phyloP scores from a whole-genome alignment of 2,888 invertebrate genomes.

The Panzeria rudis region DNA sequence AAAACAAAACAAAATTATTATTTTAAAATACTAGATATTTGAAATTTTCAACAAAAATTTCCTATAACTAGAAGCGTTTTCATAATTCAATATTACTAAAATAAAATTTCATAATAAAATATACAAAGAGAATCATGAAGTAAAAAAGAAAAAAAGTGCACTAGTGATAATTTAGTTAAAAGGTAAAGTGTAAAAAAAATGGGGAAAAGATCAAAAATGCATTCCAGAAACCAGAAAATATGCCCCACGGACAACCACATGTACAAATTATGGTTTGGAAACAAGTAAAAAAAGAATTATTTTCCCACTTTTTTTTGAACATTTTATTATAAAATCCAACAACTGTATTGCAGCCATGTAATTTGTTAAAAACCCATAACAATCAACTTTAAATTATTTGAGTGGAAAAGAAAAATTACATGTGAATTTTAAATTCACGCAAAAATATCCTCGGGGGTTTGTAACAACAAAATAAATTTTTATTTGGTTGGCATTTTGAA shows the following conservation, averaged over 20 bases:
- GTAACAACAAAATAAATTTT: neutral
- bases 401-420: slow-evolving; percentile 28
- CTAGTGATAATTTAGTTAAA: slow-evolving; percentile 70
- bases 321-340: slow-evolving; percentile 32
- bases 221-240: slow-evolving; percentile 52
- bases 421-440: slow-evolving; percentile 46
- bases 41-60: slow-evolving; percentile 9
- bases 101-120: slow-evolving; percentile 59
- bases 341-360: slow-evolving; percentile 45
- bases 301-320: neutral
- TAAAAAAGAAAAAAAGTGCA: neutral
- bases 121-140: neutral
- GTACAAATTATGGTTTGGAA: slow-evolving; percentile 51
- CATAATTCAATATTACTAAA: slow-evolving; percentile 17
- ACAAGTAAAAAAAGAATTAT: slow-evolving; percentile 9
- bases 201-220: slow-evolving; percentile 40
- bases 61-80: slow-evolving; percentile 47
- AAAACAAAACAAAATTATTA: slow-evolving; percentile 8
- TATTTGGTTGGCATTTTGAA: slow-evolving; percentile 8
- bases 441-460: slow-evolving; percentile 4
- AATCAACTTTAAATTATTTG: slow-evolving; percentile 45
- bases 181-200: slow-evolving; percentile 9
- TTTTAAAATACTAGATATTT: slow-evolving; percentile 1
- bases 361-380: slow-evolving; percentile 64
- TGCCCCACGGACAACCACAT: slow-evolving; percentile 66